Evolutionary conservation across 2,113 vertebrate species (phyloP), one percentile per base, ranked within the genome.

Genomic region (Heloderma charlesbogerti): DNA sequence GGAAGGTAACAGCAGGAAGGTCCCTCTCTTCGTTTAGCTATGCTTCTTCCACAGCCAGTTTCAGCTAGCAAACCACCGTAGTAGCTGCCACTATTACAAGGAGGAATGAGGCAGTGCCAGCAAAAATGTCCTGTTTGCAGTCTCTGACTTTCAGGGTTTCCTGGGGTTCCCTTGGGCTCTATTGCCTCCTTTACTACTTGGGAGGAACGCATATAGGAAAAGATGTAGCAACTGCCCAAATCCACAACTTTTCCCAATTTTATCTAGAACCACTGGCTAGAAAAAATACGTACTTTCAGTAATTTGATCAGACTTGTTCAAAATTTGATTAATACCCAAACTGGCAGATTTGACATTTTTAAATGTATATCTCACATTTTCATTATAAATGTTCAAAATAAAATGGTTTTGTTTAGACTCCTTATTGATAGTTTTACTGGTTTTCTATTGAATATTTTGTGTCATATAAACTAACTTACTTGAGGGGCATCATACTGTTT

Each of bases 341-440:
- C n/a, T n/a, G n/a, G n/a, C n/a, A 74, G 63, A 90, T 1, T 92
- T 94, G 90, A 48, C 60, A 40, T 89, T 88, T 87, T 94, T 88
- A n/a, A 67, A 69, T 0, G 7, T 86, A 87, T 92, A 88, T 86
- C 89, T 84, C n/a, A 48, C 10, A 48, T 79, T 79, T 79, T 48
- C 25, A 79, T 90, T 89, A 85, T 94, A 92, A 92, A 92, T 86
- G 34, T 54, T 88, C 88, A 93, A 91, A 93, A 92, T n/a, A n/a
- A 16, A 3, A 66, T 71, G 91, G 54, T 88, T 94, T 93, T 92
- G 91, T 91, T 92, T 81, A 40, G 83, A 92, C 90, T 94, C 93
- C 80, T 87, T 22, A 57, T 91, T 83, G 88, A 90, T 94, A 91
- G 89, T 82, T 91, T 94, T 94, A 29, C 48, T 82, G 81, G 86